Conservation (phyloP, 2,797 vertebrate species). For the Streptopelia turtur region DNA sequence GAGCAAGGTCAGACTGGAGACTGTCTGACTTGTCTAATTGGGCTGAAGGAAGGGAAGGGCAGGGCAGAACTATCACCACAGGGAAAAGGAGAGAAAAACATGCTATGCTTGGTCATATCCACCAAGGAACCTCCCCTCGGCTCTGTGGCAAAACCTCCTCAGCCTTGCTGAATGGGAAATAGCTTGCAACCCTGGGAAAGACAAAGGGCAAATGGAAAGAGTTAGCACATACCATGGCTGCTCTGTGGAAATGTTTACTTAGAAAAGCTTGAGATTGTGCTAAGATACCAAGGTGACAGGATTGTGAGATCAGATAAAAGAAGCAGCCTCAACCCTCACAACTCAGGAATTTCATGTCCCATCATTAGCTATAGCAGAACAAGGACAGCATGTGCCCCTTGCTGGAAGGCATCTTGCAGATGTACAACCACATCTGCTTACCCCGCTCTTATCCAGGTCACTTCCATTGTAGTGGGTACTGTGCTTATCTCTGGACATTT, state of each 20-base stretch:
- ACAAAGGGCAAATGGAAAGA: conserved; percentile 50
- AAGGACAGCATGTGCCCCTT: background rate
- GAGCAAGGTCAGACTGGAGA: background rate
- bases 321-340: background rate
- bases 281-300: conserved; percentile 1
- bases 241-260: conserved; percentile 58
- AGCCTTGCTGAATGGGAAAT: background rate
- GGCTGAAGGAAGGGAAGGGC: background rate
- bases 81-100: background rate
- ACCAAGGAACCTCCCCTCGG: background rate
- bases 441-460: background rate
- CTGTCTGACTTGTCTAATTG: background rate
- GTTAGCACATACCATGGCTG: conserved; percentile 39
- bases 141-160: background rate
- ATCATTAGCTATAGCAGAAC: background rate
- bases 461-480: background rate
- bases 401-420: background rate
- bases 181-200: conserved; percentile 5
- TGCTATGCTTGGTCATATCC: background rate
- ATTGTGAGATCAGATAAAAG: conserved; percentile 29
- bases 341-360: background rate
- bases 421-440: background rate
- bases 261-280: conserved; percentile 33
- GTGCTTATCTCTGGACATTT: background rate
- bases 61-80: background rate